These are phyloP conservation scores for Hydrozoanthus tunicans DNA, from an alignment of 64 coral and sea anemone species.

Conservation along the genomic window DNA sequence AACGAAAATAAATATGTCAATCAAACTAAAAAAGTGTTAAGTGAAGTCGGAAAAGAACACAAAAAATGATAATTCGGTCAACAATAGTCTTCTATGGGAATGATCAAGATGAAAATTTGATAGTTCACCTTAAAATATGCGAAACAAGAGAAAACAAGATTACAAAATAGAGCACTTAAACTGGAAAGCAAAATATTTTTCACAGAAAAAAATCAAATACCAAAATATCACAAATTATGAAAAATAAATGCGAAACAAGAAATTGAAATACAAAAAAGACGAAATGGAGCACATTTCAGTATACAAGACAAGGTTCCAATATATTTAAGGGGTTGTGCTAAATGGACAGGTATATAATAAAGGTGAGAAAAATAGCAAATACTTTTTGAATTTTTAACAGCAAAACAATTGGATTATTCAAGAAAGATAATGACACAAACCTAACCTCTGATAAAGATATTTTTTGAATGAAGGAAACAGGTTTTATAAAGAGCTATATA, in stretches of 20 bases:
- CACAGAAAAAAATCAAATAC: neutral
- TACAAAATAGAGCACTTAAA: neutral
- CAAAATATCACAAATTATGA: neutral
- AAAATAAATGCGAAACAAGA: neutral
- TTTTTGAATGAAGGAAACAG: no score
- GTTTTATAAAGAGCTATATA: no score
- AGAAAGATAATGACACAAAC: no score
- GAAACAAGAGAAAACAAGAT: conserved; percentile 1
- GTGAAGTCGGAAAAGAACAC: neutral
- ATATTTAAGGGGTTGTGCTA: neutral
- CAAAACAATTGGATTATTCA: no score
- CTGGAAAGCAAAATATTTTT: neutral
- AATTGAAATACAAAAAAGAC: neutral
- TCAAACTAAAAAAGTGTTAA: neutral
- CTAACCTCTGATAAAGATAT: no score
- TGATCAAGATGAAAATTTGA: conserved; percentile 24
- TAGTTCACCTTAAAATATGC: neutral
- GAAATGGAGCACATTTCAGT: neutral
- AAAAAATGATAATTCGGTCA: neutral
- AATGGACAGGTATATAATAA: neutral
- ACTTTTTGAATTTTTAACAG: neutral
- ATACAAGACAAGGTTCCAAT: neutral
- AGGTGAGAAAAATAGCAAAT: neutral
- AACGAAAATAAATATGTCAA: neutral
- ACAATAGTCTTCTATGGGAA: neutral